Conservation (phyloP, 2,797 vertebrate genomes). For the Brachyrhaphis roseni region DNA sequence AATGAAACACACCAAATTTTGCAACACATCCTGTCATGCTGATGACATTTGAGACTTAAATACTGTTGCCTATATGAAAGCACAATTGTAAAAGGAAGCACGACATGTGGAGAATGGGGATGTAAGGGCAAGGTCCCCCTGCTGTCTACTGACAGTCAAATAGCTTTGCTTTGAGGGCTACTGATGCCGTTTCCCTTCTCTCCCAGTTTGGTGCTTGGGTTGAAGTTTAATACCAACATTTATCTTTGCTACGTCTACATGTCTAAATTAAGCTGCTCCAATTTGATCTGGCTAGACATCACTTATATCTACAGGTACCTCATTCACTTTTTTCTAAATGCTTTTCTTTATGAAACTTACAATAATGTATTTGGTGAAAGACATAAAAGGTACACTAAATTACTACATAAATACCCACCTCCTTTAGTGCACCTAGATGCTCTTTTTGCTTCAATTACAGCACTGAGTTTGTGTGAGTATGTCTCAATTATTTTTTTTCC, state of each 20-base stretch:
- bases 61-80: slow-evolving; percentile 55
- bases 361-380: not conserved
- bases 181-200: slow-evolving; percentile 21
- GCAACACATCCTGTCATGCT: slow-evolving; percentile 44
- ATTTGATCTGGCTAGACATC: not conserved
- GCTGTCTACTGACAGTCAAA: slow-evolving; percentile 21
- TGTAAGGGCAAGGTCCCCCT: slow-evolving; percentile 22
- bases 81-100: slow-evolving; percentile 48
- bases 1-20: slow-evolving; percentile 63
- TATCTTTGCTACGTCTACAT: not conserved
- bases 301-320: not conserved
- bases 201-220: not conserved
- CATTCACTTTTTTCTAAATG: not conserved
- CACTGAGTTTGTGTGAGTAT: not conserved
- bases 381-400: not conserved
- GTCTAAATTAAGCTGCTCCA: not conserved
- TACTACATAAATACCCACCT: not conserved
- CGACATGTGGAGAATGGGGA: slow-evolving; percentile 29
- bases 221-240: not conserved
- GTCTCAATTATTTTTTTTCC: not conserved
- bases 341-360: not conserved
- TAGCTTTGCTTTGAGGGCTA: slow-evolving; percentile 27
- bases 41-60: slow-evolving; percentile 59
- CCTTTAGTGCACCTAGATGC: not conserved
- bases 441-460: no score